Evolutionary conservation across 2,797 vertebrate genomes (phyloP).

Genomic region (Lithobates sylvaticus): DNA sequence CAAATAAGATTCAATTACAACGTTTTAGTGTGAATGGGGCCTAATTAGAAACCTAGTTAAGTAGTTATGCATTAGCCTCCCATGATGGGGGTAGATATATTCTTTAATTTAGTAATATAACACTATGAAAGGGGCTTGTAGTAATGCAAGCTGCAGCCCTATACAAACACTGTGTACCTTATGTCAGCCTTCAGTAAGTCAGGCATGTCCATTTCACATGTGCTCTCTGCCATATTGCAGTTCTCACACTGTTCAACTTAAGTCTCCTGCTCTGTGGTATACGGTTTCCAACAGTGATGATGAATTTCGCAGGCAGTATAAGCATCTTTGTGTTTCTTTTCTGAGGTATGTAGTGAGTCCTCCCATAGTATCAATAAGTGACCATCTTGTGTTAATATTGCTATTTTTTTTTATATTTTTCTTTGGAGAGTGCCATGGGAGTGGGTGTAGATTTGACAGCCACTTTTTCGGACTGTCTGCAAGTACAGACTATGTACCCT

Average conservation of each 20-base stretch:
- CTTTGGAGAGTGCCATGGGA: conserved; percentile 3
- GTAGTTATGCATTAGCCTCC: conserved; percentile 13
- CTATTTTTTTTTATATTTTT: background rate
- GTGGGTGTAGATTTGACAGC: conserved; percentile 9
- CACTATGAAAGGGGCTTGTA: conserved; percentile 50
- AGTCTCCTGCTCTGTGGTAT: conserved; percentile 17
- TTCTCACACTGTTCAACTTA: background rate
- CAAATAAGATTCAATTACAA: background rate
- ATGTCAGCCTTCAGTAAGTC: conserved; percentile 22
- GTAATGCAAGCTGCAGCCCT: conserved; percentile 24
- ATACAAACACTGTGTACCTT: conserved; percentile 50
- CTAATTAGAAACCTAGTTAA: background rate
- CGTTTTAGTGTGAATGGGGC: background rate
- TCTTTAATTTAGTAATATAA: conserved; percentile 41
- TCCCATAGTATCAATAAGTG: background rate
- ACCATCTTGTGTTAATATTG: conserved; percentile 13
- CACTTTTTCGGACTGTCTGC: background rate
- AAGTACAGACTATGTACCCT: background rate
- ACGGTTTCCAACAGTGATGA: background rate
- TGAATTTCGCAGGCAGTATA: background rate
- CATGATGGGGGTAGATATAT: conserved; percentile 20
- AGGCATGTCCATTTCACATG: conserved; percentile 8
- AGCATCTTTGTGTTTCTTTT: background rate
- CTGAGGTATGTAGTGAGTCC: background rate
- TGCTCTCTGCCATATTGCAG: conserved; percentile 16